A percentile compares a stretch with the other conserved stretches of the same genome.
Evolutionary conservation across 2,797 vertebrate genomes (phyloP).

Genomic region (Coracias cyanogaster): DNA sequence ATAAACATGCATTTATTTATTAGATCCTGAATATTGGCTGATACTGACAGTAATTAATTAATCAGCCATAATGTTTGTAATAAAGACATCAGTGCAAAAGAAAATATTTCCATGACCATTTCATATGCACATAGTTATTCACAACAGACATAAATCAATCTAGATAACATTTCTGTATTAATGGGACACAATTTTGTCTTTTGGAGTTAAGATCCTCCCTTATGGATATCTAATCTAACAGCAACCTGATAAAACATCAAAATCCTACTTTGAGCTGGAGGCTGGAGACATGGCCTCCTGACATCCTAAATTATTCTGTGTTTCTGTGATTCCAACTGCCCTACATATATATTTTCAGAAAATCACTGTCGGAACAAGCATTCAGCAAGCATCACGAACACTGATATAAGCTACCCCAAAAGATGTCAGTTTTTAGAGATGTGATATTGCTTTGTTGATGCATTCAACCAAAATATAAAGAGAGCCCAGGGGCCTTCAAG

Average conservation of each 20-base stretch:
- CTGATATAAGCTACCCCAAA: background rate
- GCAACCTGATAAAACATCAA: background rate
- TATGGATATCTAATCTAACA: background rate
- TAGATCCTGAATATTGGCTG: background rate
- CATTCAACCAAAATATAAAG: background rate
- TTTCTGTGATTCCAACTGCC: background rate
- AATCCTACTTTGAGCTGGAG: background rate
- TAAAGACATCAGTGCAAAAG: background rate
- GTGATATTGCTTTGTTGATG: background rate
- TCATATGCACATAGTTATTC: background rate
- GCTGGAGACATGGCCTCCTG: background rate
- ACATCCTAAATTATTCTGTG: background rate
- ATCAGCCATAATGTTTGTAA: background rate
- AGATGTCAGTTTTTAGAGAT: background rate
- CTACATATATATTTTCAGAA: background rate
- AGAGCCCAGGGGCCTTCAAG: slow-evolving; percentile 30
- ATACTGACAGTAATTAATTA: background rate
- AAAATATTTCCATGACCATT: background rate
- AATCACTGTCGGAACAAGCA: background rate
- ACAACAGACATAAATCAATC: background rate
- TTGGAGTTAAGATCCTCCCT: background rate
- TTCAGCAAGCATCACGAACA: background rate
- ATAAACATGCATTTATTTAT: background rate
- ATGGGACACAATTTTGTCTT: background rate
- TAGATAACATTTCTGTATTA: background rate